phyloP scores from a whole-genome alignment of 2,113 vertebrate species.

The Tragelaphus scriptus region DNA sequence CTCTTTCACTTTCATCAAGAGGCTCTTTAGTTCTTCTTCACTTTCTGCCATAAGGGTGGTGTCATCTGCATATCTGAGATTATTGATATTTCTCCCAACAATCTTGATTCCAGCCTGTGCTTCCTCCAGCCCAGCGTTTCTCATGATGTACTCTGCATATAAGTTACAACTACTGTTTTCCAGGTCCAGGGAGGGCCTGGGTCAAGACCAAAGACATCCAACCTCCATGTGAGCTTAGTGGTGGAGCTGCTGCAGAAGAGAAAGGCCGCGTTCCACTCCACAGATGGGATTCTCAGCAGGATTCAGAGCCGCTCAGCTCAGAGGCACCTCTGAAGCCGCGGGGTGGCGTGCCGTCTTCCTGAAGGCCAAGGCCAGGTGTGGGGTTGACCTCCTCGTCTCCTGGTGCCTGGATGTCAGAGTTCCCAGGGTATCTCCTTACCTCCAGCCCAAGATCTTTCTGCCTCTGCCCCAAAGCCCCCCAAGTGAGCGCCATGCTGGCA shows the following conservation, averaged over 20 bases:
- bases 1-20: background rate
- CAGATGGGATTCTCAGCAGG: too few species aligned
- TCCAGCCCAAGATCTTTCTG: background rate
- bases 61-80: background rate
- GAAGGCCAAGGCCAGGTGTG: background rate
- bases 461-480: too few species aligned
- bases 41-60: background rate
- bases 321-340: accelerated
- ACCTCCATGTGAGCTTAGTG: accelerated
- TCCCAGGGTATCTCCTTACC: accelerated
- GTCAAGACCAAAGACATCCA: accelerated
- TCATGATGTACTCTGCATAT: background rate
- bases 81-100: background rate
- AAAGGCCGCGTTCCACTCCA: accelerated
- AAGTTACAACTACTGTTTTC: background rate
- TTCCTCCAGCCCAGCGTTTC: background rate
- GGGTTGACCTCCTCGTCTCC: accelerated
- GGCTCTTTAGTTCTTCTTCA: background rate
- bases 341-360: accelerated
- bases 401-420: background rate
- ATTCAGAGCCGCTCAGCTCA: background rate
- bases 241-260: too few species aligned
- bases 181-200: background rate
- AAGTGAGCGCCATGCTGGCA: too few species aligned
- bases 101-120: background rate